Percentiles rank a stretch among this genome's conserved stretches.
These are phyloP conservation scores for Trachelus iudaicus DNA, from an alignment of 2,888 invertebrate species.

Conservation along the genomic window DNA sequence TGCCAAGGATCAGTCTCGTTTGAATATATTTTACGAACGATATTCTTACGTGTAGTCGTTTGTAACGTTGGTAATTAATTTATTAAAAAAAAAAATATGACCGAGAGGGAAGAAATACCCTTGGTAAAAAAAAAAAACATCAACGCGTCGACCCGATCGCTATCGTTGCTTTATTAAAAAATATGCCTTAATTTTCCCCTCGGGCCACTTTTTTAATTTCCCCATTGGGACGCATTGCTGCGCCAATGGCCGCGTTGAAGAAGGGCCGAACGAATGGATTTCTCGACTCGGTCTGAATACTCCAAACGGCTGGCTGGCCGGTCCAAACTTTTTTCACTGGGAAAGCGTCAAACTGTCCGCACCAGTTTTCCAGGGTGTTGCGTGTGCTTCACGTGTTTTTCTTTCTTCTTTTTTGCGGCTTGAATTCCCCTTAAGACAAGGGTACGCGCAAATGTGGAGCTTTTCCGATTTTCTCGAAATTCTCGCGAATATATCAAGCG, in stretches of 20 bases:
- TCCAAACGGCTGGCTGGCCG: not conserved
- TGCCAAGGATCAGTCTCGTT: not conserved
- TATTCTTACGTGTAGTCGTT: not conserved
- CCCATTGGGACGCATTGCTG: slow-evolving; percentile 29
- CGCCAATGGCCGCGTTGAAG: not conserved
- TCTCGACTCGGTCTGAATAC: not conserved
- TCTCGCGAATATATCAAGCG: not conserved
- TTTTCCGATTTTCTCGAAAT: not conserved
- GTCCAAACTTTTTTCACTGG: not conserved
- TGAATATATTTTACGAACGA: not conserved
- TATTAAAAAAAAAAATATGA: not conserved
- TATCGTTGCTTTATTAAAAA: slow-evolving; percentile 52
- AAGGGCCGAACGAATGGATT: slow-evolving; percentile 3
- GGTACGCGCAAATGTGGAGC: not conserved
- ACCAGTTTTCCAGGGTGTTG: not conserved
- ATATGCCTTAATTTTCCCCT: slow-evolving; percentile 52
- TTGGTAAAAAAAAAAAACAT: not conserved
- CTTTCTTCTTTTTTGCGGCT: not conserved
- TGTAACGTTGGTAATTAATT: not conserved
- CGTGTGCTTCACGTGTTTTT: not conserved
- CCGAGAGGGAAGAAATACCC: not conserved
- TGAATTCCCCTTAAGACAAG: not conserved
- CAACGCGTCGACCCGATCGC: slow-evolving; percentile 32
- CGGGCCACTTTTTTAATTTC: slow-evolving; percentile 38
- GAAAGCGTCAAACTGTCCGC: not conserved